Conservation (phyloP, 2,797 vertebrate species). For the Xyrichtys novacula region DNA sequence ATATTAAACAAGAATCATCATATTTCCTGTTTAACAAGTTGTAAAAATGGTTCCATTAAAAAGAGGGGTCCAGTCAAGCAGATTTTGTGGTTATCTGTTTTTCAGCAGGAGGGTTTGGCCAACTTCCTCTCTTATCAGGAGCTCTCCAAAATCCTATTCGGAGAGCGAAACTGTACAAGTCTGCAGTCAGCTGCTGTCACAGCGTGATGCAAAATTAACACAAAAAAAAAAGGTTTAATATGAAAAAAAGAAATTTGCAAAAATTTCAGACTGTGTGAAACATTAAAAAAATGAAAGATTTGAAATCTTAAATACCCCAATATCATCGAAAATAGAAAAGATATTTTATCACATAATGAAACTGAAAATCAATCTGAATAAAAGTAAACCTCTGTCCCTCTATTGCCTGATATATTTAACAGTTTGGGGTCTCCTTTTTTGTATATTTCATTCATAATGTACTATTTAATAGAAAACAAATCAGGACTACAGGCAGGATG, state of each 20-base stretch:
- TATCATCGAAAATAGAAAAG: no score
- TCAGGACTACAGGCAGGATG: no score
- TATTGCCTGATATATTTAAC: no score
- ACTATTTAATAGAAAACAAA: no score
- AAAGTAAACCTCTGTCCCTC: no score
- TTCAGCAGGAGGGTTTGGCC: slow-evolving; percentile 8
- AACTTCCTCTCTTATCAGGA: slow-evolving; percentile 19
- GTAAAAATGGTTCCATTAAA: neutral
- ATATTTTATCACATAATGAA: no score
- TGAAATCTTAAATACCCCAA: no score
- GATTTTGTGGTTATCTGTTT: slow-evolving; percentile 18
- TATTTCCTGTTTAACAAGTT: neutral
- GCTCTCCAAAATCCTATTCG: slow-evolving; percentile 25
- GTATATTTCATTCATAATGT: no score
- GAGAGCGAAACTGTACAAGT: slow-evolving; percentile 10
- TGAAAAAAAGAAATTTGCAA: neutral
- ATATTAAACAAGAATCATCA: neutral
- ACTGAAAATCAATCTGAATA: no score
- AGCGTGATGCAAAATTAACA: slow-evolving; percentile 13
- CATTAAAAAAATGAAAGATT: no score
- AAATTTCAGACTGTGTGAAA: no score
- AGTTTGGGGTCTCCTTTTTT: no score
- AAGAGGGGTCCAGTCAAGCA: neutral
- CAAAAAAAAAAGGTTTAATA: neutral
- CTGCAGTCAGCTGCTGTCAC: slow-evolving; percentile 17